Base-by-base conservation (phyloP, 2,797 vertebrate genomes). In the Chromis chromis region DNA sequence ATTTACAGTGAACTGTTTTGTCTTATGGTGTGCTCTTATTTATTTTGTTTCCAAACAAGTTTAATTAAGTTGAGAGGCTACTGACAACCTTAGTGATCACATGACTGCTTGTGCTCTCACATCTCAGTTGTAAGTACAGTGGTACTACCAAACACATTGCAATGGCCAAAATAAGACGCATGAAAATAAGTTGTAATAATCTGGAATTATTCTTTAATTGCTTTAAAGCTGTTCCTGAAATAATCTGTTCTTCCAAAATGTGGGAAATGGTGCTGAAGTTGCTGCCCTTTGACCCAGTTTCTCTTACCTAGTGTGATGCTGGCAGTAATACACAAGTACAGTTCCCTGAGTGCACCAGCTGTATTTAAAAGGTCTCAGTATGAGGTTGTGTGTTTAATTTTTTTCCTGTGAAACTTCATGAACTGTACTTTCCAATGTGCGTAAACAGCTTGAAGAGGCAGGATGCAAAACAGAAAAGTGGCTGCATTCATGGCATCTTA, bases 291-390 rank as follows among this genome's bases (percentile, higher is more conserved):
- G 60, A 76, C 57, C 65, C 17, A 75, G 46, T 83, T 78, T 75
- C 31, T 71, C 9, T 14, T 19, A 21, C 19, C 14, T 22, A 6
- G 17, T 33, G 69, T 49, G 25, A 33, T 65, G 42, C 72, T 33
- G 12, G 61, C 60, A 49, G 36, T 53, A 42, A 27, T 39, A 6
- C 19, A 53, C 40, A 36, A 53, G n/a, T 56, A 3, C 49, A 42
- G 61, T 49, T 65, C 62, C 58, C 27, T 40, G 39, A 78, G 62
- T 59, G 49, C 76, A 72, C 70, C 81, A 90, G 86, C 72, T 84
- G 87, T 81, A 61, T 78, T 80, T 65, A 50, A 68, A 64, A 60
- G 36, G 3, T 53, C 74, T 66, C 60, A 31, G n/a, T 77, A 36
- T 39, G 61, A 76, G 59, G 33, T 9, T 39, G 5, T 9, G 6